Evolutionary conservation across 2,113 vertebrate species (phyloP), one percentile per base, ranked within the genome.

Genomic region (Progne subis): DNA sequence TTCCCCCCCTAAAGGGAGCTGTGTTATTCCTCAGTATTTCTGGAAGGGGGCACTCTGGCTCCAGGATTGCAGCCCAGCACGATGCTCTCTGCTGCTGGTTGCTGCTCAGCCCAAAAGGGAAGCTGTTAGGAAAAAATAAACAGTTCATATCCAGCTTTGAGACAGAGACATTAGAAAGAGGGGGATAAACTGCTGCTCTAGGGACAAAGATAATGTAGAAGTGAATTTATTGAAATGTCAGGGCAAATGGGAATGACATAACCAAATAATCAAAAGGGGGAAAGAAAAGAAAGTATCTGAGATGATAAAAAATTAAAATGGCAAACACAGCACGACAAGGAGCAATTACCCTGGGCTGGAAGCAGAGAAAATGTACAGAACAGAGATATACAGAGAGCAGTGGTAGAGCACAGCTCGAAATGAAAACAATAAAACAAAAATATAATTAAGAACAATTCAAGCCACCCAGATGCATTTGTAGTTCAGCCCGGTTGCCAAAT

Each of bases 371-470:
- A 86, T 20, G 72, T 57, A 92, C 50, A 80, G 91, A 61, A 28
- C n/a, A 32, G 88, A 79, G 84, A 72, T 39, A 24, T 41, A 80
- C 56, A 28, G 64, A 70, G 68, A 81, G 41, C 4, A 68, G 63
- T 6, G 37, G 63, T 17, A 74, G 39, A 57, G 52, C 56, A 17
- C 31, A 29, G 71, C 82, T 86, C 53, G 0, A 94, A 96, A 94
- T 92, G 92, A 96, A 96, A 95, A 89, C 89, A 78, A 91, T 95
- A 94, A 92, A 97, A 39, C 94, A 92, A 95, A 96, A 95, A 92
- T 70, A 89, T 87, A 94, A 94, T 92, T 95, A 96, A 92, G 90
- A 94, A 85, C 92, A 85, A 91, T 96, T 89, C 77, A 47, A 89
- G 77, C 77, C 67, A 49, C 87, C 70, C 95, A 86, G 95, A 75